Percentiles rank a stretch among this genome's conserved stretches.
These are phyloP conservation scores for Microctenopoma steveboyesi DNA, from an alignment of 2,797 vertebrate genomes.

Conservation along the genomic window DNA sequence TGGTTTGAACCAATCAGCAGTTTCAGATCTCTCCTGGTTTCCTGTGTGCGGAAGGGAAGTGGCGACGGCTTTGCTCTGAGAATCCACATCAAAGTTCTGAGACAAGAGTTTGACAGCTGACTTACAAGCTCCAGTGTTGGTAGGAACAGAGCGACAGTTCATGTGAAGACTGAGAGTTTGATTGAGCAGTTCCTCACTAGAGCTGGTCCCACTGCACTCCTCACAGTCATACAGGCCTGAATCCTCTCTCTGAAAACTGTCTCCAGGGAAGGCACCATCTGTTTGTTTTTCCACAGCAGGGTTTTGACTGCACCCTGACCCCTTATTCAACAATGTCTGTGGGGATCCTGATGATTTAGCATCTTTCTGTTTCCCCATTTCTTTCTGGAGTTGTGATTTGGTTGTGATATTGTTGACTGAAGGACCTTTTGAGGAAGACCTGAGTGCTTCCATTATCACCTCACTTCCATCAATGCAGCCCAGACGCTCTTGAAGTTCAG, in stretches of 20 bases:
- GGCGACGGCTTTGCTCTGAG: slow-evolving; percentile 79
- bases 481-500: slow-evolving; percentile 95
- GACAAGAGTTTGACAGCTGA: slow-evolving; percentile 71
- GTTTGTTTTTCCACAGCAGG: slow-evolving; percentile 54
- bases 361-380: slow-evolving; percentile 50
- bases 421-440: slow-evolving; percentile 85
- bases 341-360: slow-evolving; percentile 23
- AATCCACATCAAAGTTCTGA: slow-evolving; percentile 83
- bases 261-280: slow-evolving; percentile 63
- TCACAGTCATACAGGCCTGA: slow-evolving; percentile 89
- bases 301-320: slow-evolving; percentile 45
- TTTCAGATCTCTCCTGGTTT: slow-evolving; percentile 48
- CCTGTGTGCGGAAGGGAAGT: slow-evolving; percentile 53
- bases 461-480: slow-evolving; percentile 96
- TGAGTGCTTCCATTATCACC: slow-evolving; percentile 75
- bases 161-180: slow-evolving; percentile 84
- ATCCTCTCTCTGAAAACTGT: slow-evolving; percentile 85
- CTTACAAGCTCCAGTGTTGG: slow-evolving; percentile 32
- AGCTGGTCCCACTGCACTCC: slow-evolving; percentile 88
- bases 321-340: slow-evolving; percentile 43
- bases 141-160: slow-evolving; percentile 82
- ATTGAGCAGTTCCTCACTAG: slow-evolving; percentile 88
- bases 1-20: slow-evolving; percentile 78
- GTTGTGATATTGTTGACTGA: slow-evolving; percentile 71
- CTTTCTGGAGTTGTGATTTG: slow-evolving; percentile 64